These are phyloP conservation scores for Scaeva pyrastri DNA, from an alignment of 2,888 invertebrate species.

Conservation along the genomic window DNA sequence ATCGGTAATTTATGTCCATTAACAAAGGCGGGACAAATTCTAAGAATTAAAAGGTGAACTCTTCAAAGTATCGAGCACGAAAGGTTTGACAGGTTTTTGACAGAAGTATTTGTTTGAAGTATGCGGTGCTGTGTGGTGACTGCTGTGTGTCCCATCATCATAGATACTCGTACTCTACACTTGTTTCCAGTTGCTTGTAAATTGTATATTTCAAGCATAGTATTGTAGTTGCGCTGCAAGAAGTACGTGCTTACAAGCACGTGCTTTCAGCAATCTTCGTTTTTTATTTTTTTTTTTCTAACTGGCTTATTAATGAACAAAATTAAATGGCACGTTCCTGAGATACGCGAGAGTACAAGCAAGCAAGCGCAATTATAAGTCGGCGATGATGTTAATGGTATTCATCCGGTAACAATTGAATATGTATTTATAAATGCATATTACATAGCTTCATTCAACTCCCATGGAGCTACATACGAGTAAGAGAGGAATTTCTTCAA, in stretches of 20 bases:
- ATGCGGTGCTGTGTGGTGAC: too few relatives aligned
- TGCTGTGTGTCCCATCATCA: too few relatives aligned
- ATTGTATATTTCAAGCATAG: background rate
- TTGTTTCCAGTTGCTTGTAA: background rate
- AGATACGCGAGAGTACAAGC: background rate
- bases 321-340: constrained; percentile 25
- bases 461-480: background rate
- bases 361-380: background rate
- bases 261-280: background rate
- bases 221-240: background rate
- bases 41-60: constrained; percentile 17
- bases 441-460: background rate
- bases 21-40: constrained; percentile 38
- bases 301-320: background rate
- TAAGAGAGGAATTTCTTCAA: background rate
- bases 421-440: background rate
- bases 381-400: background rate
- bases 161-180: background rate
- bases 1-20: constrained; percentile 32
- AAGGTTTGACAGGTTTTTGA: constrained; percentile 22
- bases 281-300: background rate
- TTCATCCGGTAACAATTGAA: background rate
- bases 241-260: constrained; percentile 24
- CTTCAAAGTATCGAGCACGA: constrained; percentile 20
- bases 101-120: constrained; percentile 37